These are phyloP conservation scores for Gibbula magus DNA, from an alignment of 2,888 invertebrate species.

Conservation along the genomic window DNA sequence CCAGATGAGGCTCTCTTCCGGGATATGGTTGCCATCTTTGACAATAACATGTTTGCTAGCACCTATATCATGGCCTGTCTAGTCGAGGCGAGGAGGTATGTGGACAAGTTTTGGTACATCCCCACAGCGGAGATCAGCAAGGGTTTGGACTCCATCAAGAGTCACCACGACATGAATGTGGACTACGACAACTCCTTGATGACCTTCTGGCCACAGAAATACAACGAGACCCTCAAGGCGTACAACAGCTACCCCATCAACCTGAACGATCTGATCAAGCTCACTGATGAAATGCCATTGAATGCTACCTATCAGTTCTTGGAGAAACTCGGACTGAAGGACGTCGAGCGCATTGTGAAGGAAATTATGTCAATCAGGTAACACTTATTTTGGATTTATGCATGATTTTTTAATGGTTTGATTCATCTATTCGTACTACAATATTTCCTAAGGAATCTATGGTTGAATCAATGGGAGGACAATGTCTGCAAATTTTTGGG, in stretches of 20 bases:
- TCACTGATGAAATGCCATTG: constrained; percentile 16
- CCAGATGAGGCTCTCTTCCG: constrained; percentile 48
- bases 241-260: constrained; percentile 41
- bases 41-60: constrained; percentile 58
- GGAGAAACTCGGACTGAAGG: constrained; percentile 3
- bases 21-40: constrained; percentile 45
- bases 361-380: constrained; percentile 27
- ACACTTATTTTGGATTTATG: not conserved
- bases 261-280: constrained; percentile 30
- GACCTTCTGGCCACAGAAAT: constrained; percentile 60
- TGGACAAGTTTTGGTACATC: constrained; percentile 44
- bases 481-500: too few species aligned
- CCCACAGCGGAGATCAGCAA: constrained; percentile 37
- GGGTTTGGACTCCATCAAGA: constrained; percentile 45
- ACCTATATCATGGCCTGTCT: constrained; percentile 52
- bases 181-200: constrained; percentile 51
- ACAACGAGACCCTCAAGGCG: constrained; percentile 37
- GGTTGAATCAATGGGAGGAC: too few species aligned
- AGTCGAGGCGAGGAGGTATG: constrained; percentile 46
- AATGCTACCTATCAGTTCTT: constrained; percentile 9
- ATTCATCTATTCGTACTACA: too few species aligned
- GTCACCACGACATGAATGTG: constrained; percentile 49
- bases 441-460: too few species aligned
- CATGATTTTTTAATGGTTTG: too few species aligned
- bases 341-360: constrained; percentile 28